A percentile compares a stretch with the other conserved stretches of the same genome.
These are phyloP conservation scores for Actinernus sp. DNA, from an alignment of 92 coral and sea anemone species.

Conservation along the genomic window DNA sequence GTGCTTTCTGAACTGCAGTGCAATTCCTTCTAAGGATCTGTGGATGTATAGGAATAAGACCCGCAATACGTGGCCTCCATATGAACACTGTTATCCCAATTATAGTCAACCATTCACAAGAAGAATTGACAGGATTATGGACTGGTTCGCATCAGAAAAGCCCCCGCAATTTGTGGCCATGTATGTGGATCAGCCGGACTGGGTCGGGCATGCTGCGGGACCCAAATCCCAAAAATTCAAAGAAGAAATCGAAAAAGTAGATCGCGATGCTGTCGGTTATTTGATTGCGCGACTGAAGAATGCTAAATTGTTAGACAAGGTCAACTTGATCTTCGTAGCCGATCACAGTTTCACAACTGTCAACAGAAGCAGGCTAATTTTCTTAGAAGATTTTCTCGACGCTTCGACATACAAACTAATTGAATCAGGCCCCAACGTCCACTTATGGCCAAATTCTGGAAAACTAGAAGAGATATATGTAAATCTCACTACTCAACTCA, in stretches of 20 bases:
- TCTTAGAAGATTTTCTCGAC: slow-evolving; percentile 36
- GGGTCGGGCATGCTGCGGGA: slow-evolving; percentile 67
- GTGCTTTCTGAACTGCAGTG: slow-evolving; percentile 53
- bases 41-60: slow-evolving; percentile 17
- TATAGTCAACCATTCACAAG: slow-evolving; percentile 40
- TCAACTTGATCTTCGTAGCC: slow-evolving; percentile 71
- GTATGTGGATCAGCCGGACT: slow-evolving; percentile 72
- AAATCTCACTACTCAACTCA: slow-evolving; percentile 33
- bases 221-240: slow-evolving; percentile 36
- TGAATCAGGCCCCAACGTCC: slow-evolving; percentile 11
- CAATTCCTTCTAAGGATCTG: slow-evolving; percentile 38
- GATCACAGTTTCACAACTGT: slow-evolving; percentile 77
- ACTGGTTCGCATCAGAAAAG: slow-evolving; percentile 56
- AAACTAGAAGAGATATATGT: slow-evolving; percentile 43
- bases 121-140: slow-evolving; percentile 46
- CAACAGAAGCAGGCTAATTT: slow-evolving; percentile 22
- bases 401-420: slow-evolving; percentile 27
- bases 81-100: slow-evolving; percentile 49
- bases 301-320: slow-evolving; percentile 49
- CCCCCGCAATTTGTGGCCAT: slow-evolving; percentile 66
- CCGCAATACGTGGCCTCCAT: slow-evolving; percentile 11
- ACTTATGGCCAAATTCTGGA: slow-evolving; percentile 66
- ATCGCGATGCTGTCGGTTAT: slow-evolving; percentile 66
- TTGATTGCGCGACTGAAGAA: slow-evolving; percentile 43
- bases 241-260: slow-evolving; percentile 47